Evolutionary conservation across 2,888 invertebrate species (phyloP).

Genomic region (Carcina quercana): DNA sequence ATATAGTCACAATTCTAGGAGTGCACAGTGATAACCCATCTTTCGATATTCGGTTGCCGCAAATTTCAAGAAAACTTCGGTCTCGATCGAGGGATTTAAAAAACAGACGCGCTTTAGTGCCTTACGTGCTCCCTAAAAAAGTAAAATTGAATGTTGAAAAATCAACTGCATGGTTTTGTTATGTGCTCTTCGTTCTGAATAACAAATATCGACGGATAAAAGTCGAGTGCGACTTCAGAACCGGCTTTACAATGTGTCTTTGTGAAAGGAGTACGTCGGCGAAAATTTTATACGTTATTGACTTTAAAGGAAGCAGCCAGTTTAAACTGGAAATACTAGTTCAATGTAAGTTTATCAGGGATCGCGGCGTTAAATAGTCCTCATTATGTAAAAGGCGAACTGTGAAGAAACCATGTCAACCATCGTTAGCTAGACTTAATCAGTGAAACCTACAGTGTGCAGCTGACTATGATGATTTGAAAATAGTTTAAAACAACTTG

Average conservation of each 20-base stretch:
- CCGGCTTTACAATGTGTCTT: constrained; percentile 24
- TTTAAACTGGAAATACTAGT: too few species aligned
- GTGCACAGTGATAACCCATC: constrained; percentile 46
- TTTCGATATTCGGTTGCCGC: constrained; percentile 21
- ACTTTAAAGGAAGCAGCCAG: too few species aligned
- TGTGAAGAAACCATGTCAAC: too few species aligned
- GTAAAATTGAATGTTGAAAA: constrained; percentile 27
- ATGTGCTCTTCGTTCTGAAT: constrained; percentile 27
- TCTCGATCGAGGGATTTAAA: constrained; percentile 20
- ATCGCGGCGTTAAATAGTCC: too few species aligned
- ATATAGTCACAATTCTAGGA: constrained; percentile 53
- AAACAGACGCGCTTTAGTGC: constrained; percentile 26
- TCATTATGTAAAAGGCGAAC: too few species aligned
- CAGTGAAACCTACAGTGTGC: too few species aligned
- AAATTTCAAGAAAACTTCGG: constrained; percentile 22
- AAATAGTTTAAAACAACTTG: too few species aligned
- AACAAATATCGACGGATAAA: constrained; percentile 26
- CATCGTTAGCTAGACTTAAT: too few species aligned
- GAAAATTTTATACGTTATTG: constrained; percentile 9
- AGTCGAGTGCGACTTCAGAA: constrained; percentile 40
- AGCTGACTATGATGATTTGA: too few species aligned
- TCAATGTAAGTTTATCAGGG: too few species aligned
- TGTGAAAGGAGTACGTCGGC: background rate
- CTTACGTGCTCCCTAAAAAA: constrained; percentile 27
- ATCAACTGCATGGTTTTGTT: constrained; percentile 32